These are phyloP conservation scores for Malachius bipustulatus DNA, from an alignment of 2,888 invertebrate species.

Conservation along the genomic window DNA sequence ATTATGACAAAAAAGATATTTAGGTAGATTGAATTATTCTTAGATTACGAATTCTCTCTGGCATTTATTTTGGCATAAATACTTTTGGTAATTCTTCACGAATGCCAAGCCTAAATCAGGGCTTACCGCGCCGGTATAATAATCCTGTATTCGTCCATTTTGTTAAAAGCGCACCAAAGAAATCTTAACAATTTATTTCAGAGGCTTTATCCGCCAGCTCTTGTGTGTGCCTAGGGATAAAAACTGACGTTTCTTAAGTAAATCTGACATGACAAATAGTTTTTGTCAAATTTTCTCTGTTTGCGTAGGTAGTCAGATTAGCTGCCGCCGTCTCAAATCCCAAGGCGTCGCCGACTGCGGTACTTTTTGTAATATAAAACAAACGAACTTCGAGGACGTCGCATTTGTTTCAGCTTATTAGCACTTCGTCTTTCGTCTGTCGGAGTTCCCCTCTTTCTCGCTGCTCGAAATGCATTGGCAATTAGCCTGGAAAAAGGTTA, in stretches of 20 bases:
- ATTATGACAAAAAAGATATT: too few species aligned
- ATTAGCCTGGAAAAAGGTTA: conserved; percentile 20
- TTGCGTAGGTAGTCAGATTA: conserved; percentile 3
- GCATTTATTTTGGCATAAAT: too few species aligned
- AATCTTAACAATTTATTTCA: conserved; percentile 1
- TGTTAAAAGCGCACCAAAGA: too few species aligned
- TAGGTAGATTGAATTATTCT: too few species aligned
- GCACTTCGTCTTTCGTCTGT: conserved; percentile 16
- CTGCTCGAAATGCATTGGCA: conserved; percentile 20
- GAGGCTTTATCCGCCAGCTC: not conserved
- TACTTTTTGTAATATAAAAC: conserved; percentile 16
- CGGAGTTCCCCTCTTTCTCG: conserved; percentile 17
- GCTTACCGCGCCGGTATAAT: too few species aligned
- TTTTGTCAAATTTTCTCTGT: conserved; percentile 2
- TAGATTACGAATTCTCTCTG: too few species aligned
- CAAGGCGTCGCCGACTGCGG: conserved; percentile 2
- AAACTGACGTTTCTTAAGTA: conserved; percentile 1
- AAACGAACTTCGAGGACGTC: conserved; percentile 19
- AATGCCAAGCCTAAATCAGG: too few species aligned
- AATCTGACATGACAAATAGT: conserved; percentile 3
- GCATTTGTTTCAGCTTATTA: conserved; percentile 14
- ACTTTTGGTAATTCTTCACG: too few species aligned
- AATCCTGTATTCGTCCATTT: too few species aligned
- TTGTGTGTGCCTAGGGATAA: conserved; percentile 1
- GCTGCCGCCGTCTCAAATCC: conserved; percentile 2